phyloP scores from a whole-genome alignment of 2,888 invertebrate species.

The Apotomis betuletana region DNA sequence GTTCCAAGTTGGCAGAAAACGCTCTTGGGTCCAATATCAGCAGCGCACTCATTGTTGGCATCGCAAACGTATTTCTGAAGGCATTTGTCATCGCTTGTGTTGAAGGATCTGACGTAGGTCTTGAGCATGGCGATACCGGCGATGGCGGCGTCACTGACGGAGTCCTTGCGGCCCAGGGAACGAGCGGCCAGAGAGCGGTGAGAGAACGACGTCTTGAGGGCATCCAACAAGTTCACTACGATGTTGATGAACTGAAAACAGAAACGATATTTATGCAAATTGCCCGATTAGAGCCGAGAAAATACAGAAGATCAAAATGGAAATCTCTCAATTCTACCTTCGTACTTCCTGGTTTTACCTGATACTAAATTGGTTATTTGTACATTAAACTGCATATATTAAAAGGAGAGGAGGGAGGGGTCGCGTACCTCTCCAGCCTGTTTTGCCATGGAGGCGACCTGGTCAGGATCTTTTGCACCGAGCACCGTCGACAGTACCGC shows the following conservation, averaged over 20 bases:
- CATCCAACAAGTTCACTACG: conserved; percentile 94
- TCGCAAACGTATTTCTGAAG: conserved; percentile 95
- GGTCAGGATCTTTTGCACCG: conserved; percentile 95
- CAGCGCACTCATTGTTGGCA: conserved; percentile 93
- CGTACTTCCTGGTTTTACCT: conserved; percentile 32
- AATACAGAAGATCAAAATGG: conserved; percentile 10
- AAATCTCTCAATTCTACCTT: conserved; percentile 12
- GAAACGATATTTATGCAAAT: conserved; percentile 18
- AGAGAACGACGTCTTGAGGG: conserved; percentile 95
- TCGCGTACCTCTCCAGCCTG: conserved; percentile 96
- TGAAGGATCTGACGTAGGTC: conserved; percentile 92
- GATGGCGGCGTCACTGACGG: conserved; percentile 94
- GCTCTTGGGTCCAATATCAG: conserved; percentile 91
- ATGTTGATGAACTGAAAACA: conserved; percentile 92
- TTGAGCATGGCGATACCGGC: conserved; percentile 95
- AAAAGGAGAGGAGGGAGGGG: conserved; percentile 73
- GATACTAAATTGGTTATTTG: conserved; percentile 33
- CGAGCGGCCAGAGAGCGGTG: conserved; percentile 94
- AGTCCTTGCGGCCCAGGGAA: conserved; percentile 92
- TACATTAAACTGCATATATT: conserved; percentile 46
- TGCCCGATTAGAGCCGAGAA: background rate
- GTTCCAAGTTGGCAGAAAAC: conserved; percentile 97
- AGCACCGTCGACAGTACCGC: conserved; percentile 95
- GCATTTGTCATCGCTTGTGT: conserved; percentile 90
- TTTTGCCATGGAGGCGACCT: conserved; percentile 96